phyloP scores from a whole-genome alignment of 2,797 vertebrate species.

The Buphagus erythrorhynchus region DNA sequence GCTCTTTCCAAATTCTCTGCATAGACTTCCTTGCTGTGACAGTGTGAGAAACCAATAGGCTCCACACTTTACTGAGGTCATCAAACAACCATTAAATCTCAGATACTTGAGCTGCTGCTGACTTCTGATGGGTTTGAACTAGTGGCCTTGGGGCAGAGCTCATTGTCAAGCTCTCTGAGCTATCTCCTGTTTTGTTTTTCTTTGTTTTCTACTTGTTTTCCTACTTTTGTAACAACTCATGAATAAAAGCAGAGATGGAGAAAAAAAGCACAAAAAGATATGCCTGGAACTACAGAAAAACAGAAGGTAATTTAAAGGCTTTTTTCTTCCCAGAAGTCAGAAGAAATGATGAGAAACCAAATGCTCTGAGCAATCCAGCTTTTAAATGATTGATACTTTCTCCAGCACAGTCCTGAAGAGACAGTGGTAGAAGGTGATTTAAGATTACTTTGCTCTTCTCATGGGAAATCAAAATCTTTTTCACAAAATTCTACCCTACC shows the following conservation, averaged over 20 bases:
- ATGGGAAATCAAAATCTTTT: not conserved
- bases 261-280: not conserved
- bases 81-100: conserved; percentile 25
- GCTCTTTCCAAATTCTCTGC: not conserved
- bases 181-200: not conserved
- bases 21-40: not conserved
- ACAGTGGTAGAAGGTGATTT: not conserved
- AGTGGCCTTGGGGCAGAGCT: conserved; percentile 1
- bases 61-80: not conserved
- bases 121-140: conserved; percentile 31
- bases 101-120: not conserved
- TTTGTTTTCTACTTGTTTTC: conserved; percentile 13
- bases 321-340: not conserved
- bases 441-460: not conserved
- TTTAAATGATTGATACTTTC: conserved; percentile 19
- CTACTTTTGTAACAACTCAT: conserved; percentile 36
- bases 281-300: not conserved
- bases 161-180: not conserved
- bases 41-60: not conserved
- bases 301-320: not conserved
- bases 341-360: not conserved
- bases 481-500: not conserved
- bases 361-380: not conserved
- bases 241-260: conserved; percentile 27
- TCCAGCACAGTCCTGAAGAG: not conserved